Percentiles rank a stretch among this genome's conserved stretches.
Evolutionary conservation across 1,140 invertebrate species (phyloP).

Genomic region (Halesus radiatus): DNA sequence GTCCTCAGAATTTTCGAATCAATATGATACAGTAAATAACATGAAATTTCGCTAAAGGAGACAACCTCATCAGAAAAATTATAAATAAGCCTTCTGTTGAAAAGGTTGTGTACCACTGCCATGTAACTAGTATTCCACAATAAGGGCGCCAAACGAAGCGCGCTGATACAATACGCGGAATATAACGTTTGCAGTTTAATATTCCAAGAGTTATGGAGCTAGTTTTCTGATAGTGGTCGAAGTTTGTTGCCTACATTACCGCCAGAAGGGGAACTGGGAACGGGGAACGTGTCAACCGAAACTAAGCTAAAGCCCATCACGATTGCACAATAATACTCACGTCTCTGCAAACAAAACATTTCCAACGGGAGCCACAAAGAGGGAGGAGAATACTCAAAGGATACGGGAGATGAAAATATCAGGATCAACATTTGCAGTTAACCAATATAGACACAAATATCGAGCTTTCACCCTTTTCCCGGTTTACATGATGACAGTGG

Average conservation of each 20-base stretch:
- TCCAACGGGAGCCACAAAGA: neutral
- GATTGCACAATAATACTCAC: slow-evolving; percentile 45
- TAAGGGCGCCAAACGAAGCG: neutral
- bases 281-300: slow-evolving; percentile 43
- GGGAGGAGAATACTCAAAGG: no score
- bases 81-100: no score
- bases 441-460: no score
- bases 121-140: neutral
- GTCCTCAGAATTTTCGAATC: no score
- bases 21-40: no score
- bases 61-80: no score
- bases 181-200: neutral
- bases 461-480: no score
- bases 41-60: no score
- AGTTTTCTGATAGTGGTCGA: slow-evolving; percentile 45
- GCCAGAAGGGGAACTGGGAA: slow-evolving; percentile 31
- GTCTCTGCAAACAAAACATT: neutral
- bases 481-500: no score
- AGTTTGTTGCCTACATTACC: slow-evolving; percentile 34
- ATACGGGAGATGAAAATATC: no score
- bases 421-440: no score
- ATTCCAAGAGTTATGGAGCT: slow-evolving; percentile 20
- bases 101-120: no score
- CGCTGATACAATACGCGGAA: slow-evolving; percentile 7
- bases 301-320: slow-evolving; percentile 42